Conservation (phyloP, 2,888 invertebrate species). For the Chalcosyrphus nemorum region DNA sequence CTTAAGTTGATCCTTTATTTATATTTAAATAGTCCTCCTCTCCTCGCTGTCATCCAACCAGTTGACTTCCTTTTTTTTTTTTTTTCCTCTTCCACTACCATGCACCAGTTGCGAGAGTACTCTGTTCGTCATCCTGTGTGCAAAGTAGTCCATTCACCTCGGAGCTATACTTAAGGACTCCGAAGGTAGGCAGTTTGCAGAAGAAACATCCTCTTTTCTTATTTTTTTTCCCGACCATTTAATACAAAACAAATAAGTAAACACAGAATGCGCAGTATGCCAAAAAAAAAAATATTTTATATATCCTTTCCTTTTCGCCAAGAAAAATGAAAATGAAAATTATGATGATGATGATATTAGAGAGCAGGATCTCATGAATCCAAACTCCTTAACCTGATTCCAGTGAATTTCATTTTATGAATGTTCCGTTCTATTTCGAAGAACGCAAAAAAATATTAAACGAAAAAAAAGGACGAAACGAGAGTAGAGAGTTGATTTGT, state of each 20-base stretch:
- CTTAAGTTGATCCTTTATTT: slow-evolving; percentile 60
- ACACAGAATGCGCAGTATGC: slow-evolving; percentile 35
- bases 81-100: neutral
- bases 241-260: slow-evolving; percentile 25
- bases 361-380: slow-evolving; percentile 12
- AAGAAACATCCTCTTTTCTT: slow-evolving; percentile 25
- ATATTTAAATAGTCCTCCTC: slow-evolving; percentile 54
- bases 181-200: neutral
- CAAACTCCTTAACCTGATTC: slow-evolving; percentile 22
- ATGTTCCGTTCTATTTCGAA: neutral
- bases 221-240: slow-evolving; percentile 12
- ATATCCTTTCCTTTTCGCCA: neutral
- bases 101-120: slow-evolving; percentile 13
- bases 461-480: neutral
- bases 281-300: neutral
- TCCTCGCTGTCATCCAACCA: neutral
- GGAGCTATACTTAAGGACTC: slow-evolving; percentile 19
- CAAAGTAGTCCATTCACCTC: slow-evolving; percentile 64
- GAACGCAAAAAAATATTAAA: slow-evolving; percentile 2
- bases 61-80: neutral
- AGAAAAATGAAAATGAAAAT: neutral
- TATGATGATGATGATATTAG: neutral
- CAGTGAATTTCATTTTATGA: slow-evolving; percentile 34
- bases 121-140: neutral
- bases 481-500: slow-evolving; percentile 51